phyloP scores from a whole-genome alignment of 2,797 vertebrate genomes.

The Paguma larvata region DNA sequence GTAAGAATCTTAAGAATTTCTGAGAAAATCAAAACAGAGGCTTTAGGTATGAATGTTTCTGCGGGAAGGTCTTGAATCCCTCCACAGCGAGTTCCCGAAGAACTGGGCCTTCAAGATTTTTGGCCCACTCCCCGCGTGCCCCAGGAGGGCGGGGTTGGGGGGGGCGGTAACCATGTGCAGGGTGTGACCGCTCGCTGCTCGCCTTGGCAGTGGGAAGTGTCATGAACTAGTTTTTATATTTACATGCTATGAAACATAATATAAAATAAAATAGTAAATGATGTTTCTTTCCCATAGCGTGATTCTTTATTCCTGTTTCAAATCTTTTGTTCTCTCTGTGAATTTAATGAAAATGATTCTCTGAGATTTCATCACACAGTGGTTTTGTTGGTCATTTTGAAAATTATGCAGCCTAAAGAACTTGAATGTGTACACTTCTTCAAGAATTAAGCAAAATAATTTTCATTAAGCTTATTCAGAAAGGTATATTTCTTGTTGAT shows the following conservation, averaged over 20 bases:
- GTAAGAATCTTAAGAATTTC: constrained; percentile 64
- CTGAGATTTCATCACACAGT: constrained; percentile 49
- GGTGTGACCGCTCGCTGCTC: background rate
- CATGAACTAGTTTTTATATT: constrained; percentile 48
- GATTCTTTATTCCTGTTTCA: constrained; percentile 36
- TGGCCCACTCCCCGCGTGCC: background rate
- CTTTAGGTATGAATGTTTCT: constrained; percentile 43
- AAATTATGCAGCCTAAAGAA: constrained; percentile 45
- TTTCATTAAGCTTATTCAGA: constrained; percentile 7
- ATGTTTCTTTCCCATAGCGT: constrained; percentile 50
- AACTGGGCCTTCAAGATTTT: background rate
- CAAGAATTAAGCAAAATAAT: constrained; percentile 57
- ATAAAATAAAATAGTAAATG: constrained; percentile 38
- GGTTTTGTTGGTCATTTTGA: constrained; percentile 50
- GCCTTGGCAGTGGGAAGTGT: background rate
- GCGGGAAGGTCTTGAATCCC: constrained; percentile 16
- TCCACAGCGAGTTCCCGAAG: constrained; percentile 16
- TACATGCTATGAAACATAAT: constrained; percentile 27
- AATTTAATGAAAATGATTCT: constrained; percentile 57
- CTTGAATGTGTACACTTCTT: constrained; percentile 21
- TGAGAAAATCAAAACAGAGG: constrained; percentile 52
- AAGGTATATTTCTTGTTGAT: constrained; percentile 52
- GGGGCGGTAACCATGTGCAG: background rate
- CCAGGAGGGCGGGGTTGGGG: background rate
- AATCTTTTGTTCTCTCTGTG: constrained; percentile 45